Evolutionary conservation across 2,888 invertebrate species (phyloP).

Genomic region (Pammene fasciana): DNA sequence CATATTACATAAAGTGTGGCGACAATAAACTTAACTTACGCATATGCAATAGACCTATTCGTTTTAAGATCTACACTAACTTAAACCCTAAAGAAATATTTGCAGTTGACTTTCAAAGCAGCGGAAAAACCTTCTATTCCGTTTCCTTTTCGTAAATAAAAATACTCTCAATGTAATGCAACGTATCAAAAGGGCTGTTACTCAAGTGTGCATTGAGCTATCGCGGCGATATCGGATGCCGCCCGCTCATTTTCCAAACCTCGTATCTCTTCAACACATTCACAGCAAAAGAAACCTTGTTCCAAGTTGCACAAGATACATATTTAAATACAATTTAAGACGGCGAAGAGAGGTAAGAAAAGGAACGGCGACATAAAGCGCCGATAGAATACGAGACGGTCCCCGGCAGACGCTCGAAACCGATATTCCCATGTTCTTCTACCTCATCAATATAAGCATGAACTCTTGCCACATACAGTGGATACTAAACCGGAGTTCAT

Average conservation of each 20-base stretch:
- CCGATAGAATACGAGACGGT: slow-evolving; percentile 48
- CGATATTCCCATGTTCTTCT: background rate
- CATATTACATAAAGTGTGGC: no score
- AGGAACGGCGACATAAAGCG: slow-evolving; percentile 51
- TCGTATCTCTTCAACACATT: background rate
- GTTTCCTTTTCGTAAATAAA: slow-evolving; percentile 31
- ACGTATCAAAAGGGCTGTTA: slow-evolving; percentile 49
- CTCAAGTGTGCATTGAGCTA: slow-evolving; percentile 56
- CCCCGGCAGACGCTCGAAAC: slow-evolving; percentile 7
- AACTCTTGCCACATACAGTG: background rate
- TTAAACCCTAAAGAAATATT: no score
- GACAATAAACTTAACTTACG: no score
- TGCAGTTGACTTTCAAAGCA: background rate
- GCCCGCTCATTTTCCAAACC: slow-evolving; percentile 5
- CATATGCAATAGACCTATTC: no score
- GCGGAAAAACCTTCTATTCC: slow-evolving; percentile 26
- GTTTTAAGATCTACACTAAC: no score
- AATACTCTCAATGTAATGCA: slow-evolving; percentile 39
- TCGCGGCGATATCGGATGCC: slow-evolving; percentile 53
- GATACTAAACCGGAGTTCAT: background rate
- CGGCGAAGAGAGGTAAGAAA: background rate
- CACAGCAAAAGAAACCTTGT: background rate
- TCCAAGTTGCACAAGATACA: background rate
- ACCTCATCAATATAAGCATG: background rate
- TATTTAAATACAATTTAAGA: background rate